Evolutionary conservation across 2,797 vertebrate genomes (phyloP).

Genomic region (Spondyliosoma cantharus): DNA sequence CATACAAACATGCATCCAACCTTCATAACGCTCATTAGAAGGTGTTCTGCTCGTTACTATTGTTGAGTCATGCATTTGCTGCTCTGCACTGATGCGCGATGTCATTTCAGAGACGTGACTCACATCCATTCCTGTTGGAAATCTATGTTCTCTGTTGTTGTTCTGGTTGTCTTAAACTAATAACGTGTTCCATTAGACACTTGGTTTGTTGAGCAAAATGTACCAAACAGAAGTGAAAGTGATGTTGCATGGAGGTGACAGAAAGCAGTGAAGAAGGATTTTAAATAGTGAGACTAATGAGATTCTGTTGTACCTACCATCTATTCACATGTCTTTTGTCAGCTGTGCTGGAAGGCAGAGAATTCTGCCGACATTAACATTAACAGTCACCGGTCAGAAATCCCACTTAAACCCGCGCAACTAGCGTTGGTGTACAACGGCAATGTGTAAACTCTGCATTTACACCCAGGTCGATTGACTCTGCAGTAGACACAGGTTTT

Average conservation of each 20-base stretch:
- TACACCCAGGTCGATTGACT: too few relatives aligned
- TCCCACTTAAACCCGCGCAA: too few relatives aligned
- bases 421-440: too few relatives aligned
- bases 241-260: background rate
- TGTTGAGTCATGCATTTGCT: slow-evolving; percentile 2
- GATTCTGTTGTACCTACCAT: background rate
- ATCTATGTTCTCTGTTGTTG: background rate
- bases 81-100: background rate
- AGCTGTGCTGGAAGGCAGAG: background rate
- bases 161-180: background rate
- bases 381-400: background rate
- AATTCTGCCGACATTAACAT: background rate
- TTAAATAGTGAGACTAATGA: background rate
- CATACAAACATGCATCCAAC: background rate
- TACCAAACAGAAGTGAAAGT: background rate
- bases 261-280: background rate
- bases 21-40: background rate
- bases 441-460: too few relatives aligned
- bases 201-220: background rate
- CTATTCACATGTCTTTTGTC: background rate
- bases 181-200: background rate
- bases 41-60: background rate
- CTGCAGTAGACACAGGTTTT: too few relatives aligned
- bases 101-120: slow-evolving; percentile 22
- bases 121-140: background rate